Evolutionary conservation across 2,888 invertebrate genomes (phyloP).

Genomic region (Belgica antarctica): DNA sequence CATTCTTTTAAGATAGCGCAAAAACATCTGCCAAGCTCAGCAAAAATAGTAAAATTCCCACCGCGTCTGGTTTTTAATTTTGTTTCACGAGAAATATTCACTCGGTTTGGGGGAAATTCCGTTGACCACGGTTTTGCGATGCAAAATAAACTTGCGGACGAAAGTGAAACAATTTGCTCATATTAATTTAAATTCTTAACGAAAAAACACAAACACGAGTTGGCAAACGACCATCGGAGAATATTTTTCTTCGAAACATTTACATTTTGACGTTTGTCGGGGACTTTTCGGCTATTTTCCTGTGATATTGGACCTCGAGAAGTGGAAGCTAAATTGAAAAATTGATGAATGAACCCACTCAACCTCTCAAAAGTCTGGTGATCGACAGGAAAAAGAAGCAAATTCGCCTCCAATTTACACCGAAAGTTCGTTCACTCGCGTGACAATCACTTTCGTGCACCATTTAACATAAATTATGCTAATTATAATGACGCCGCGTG

Average conservation of each 20-base stretch:
- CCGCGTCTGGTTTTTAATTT: neutral
- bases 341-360: neutral
- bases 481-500: slow-evolving; percentile 1
- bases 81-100: neutral
- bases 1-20: neutral
- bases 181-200: neutral
- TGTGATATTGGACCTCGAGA: neutral
- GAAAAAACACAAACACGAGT: neutral
- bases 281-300: too few species aligned
- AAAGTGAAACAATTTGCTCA: neutral
- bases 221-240: neutral
- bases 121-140: neutral
- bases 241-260: neutral
- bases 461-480: neutral
- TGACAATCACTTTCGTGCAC: neutral
- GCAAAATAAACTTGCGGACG: neutral
- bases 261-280: neutral
- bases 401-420: neutral
- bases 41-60: too few species aligned
- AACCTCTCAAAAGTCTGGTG: neutral
- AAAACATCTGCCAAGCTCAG: neutral
- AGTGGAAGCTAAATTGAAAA: neutral
- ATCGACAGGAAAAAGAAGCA: neutral
- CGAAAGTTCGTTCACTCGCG: neutral
- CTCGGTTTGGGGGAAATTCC: neutral